Evolutionary conservation across 2,888 invertebrate genomes (phyloP), one percentile per base, ranked within the genome.

Genomic region (Diabrotica balteata): DNA sequence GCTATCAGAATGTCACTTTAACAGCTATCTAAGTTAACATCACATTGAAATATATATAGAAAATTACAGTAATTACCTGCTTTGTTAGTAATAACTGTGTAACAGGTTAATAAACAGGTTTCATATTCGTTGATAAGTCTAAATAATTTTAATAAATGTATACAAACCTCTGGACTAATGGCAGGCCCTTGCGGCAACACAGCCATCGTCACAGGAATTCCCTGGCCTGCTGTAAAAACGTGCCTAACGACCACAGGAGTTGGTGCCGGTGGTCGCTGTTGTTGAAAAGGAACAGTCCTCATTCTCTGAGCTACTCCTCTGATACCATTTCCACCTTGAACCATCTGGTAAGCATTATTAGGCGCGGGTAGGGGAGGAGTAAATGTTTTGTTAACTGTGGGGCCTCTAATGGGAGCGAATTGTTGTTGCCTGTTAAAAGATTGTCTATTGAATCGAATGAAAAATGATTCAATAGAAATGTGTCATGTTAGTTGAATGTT

Each of bases 231-330:
- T 10, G 86, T 85, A 75, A 89, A 88, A 22, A 89, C 87, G 73
- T 89, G 89, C 47, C 89, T 84, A 61, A 92, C 88, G 10, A 89
- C 86, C 9, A 91, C 87, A 0, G 91, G 90, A 50, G 90, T 86
- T 54, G 88, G 86, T 1, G 87, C 86, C 64, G 87, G 87, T 47
- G 87, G 84, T 65, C 88, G 86, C 54, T 87, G 85, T 73, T 90
- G 90, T 66, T 88, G 86, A 66, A 84, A 84, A n/a, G 74, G 77
- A 45, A 84, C 83, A 47, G 85, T 81, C 43, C 82, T 73, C 45
- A 80, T 74, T 68, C 84, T 83, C 59, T 78, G 81, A 10, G 78
- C 82, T 46, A 85, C 83, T 47, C 77, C 80, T 71, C 84, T 84
- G 79, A 75, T 85, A 63, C 72, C 86, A 81, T 74, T 82, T 83